Percentiles rank a stretch among this genome's conserved stretches.
Evolutionary conservation across 1,140 invertebrate species (phyloP).

Genomic region (Thrips palmi): DNA sequence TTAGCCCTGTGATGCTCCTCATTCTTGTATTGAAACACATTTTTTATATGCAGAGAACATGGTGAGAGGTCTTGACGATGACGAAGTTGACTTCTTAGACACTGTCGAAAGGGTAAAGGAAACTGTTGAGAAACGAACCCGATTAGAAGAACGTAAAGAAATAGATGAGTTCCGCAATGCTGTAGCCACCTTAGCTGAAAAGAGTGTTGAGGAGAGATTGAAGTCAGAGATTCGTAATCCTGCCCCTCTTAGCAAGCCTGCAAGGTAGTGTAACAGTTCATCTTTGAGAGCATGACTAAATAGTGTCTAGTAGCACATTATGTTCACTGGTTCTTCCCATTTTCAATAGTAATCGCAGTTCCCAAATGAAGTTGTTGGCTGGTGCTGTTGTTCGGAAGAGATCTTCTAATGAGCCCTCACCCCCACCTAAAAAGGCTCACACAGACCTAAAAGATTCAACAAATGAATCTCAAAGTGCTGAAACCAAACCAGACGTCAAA

Average conservation of each 20-base stretch:
- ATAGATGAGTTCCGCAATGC: slow-evolving; percentile 62
- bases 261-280: no score
- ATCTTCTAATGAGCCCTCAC: slow-evolving; percentile 2
- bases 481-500: slow-evolving; percentile 5
- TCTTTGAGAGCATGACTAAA: no score
- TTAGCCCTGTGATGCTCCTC: slow-evolving; percentile 4
- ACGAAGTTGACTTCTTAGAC: slow-evolving; percentile 86
- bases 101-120: slow-evolving; percentile 70
- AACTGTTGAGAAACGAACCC: slow-evolving; percentile 60
- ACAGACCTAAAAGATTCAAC: slow-evolving; percentile 12
- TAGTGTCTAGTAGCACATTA: neutral
- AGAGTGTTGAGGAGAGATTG: slow-evolving; percentile 42
- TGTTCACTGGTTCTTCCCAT: no score
- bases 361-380: slow-evolving; percentile 36
- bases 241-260: no score
- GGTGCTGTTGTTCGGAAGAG: slow-evolving; percentile 36
- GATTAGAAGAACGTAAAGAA: slow-evolving; percentile 60
- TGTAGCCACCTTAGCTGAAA: slow-evolving; percentile 60
- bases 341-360: slow-evolving; percentile 21
- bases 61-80: slow-evolving; percentile 85
- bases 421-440: slow-evolving; percentile 13
- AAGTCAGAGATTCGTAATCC: slow-evolving; percentile 29
- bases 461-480: slow-evolving; percentile 15
- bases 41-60: slow-evolving; percentile 58
- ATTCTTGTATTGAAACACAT: slow-evolving; percentile 7